phyloP scores from a whole-genome alignment of 2,888 invertebrate species.

The Cheilosia urbana region DNA sequence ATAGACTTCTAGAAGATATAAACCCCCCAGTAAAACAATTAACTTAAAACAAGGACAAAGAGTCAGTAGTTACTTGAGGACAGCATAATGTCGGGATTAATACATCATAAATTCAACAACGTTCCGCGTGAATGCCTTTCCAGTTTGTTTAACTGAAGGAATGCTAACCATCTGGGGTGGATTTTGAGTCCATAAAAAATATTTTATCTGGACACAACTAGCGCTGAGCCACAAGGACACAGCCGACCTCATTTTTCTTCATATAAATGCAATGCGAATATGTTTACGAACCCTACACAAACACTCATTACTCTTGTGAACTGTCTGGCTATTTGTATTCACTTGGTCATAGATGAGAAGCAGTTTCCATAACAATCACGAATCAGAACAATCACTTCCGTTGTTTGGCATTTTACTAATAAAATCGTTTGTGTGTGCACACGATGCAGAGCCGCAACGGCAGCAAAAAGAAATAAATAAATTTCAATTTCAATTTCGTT shows the following conservation, averaged over 20 bases:
- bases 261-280: not conserved
- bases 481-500: conserved; percentile 65
- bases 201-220: conserved; percentile 18
- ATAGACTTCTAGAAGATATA: not conserved
- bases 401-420: conserved; percentile 34
- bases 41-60: not conserved
- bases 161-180: not conserved
- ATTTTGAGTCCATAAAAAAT: conserved; percentile 35
- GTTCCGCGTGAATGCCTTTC: conserved; percentile 19
- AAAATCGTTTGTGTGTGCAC: conserved; percentile 39
- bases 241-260: not conserved
- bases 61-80: not conserved
- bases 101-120: conserved; percentile 29
- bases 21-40: not conserved
- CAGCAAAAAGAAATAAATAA: conserved; percentile 14
- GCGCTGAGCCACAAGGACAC: conserved; percentile 9
- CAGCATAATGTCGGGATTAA: conserved; percentile 14
- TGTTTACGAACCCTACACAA: conserved; percentile 11
- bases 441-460: conserved; percentile 1
- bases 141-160: conserved; percentile 2
- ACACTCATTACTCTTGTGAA: conserved; percentile 30
- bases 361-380: conserved; percentile 45
- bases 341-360: conserved; percentile 9
- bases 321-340: conserved; percentile 15
- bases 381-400: conserved; percentile 58